Percentiles rank a stretch among this genome's conserved stretches.
phyloP scores from a whole-genome alignment of 2,113 vertebrate species.

The Bos javanicus region DNA sequence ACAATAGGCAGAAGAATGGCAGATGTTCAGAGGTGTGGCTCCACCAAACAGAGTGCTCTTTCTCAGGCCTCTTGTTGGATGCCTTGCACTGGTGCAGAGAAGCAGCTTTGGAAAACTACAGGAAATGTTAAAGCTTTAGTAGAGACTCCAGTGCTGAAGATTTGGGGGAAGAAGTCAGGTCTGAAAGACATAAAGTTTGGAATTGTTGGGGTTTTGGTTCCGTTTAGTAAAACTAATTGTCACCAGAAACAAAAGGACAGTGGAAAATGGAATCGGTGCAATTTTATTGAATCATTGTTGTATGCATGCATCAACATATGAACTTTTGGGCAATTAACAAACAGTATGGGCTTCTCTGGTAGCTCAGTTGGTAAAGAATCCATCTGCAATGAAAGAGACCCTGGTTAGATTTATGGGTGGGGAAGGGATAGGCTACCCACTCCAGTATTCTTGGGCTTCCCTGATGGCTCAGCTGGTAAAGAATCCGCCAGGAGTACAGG shows the following conservation, averaged over 20 bases:
- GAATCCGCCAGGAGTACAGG: background rate
- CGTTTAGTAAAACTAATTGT: background rate
- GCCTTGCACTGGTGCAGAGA: background rate
- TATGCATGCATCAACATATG: background rate
- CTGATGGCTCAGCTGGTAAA: background rate
- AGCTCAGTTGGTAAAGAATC: background rate
- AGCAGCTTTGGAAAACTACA: background rate
- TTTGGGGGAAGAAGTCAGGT: background rate
- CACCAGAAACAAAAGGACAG: background rate
- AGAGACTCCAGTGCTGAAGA: background rate
- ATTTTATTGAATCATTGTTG: background rate
- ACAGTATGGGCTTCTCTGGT: background rate
- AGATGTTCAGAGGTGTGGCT: background rate
- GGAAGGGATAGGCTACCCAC: background rate
- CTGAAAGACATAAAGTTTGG: background rate
- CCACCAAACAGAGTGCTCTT: background rate
- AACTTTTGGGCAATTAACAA: background rate
- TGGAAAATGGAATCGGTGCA: background rate
- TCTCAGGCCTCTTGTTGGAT: background rate
- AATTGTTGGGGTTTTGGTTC: background rate
- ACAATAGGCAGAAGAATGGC: background rate
- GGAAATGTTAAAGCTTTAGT: background rate
- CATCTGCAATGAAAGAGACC: background rate
- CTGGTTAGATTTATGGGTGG: background rate
- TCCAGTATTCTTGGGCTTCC: background rate